Evolutionary conservation across 1,140 invertebrate species (phyloP).

Genomic region (Eriosoma lanigerum): DNA sequence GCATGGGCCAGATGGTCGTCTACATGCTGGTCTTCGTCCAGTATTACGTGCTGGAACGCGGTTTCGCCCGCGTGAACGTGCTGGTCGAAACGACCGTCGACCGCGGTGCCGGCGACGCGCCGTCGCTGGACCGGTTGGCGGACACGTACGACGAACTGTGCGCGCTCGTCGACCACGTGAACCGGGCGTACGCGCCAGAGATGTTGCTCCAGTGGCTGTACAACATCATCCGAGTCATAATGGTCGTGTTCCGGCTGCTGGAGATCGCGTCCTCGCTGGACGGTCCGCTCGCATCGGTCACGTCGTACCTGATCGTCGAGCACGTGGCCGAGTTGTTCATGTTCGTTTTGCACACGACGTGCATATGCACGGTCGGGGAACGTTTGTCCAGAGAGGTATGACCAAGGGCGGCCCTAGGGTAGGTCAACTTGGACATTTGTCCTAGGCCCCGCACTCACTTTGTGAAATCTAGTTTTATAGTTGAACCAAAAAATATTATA

Average conservation of each 20-base stretch:
- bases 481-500: no score
- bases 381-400: background rate
- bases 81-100: background rate
- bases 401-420: no score
- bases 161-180: background rate
- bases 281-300: background rate
- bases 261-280: background rate
- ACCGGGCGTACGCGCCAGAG: background rate
- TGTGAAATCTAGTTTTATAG: no score
- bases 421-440: no score
- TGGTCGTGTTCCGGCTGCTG: slow-evolving; percentile 13
- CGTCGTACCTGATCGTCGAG: background rate
- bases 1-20: background rate
- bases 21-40: background rate
- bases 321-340: slow-evolving; percentile 1
- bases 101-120: background rate
- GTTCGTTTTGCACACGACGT: slow-evolving; percentile 10
- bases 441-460: no score
- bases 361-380: background rate
- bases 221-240: slow-evolving; percentile 18
- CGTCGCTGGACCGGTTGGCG: background rate
- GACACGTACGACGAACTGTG: slow-evolving; percentile 1
- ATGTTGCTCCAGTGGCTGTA: slow-evolving; percentile 39
- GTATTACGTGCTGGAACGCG: slow-evolving; percentile 10
- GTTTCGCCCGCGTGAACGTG: background rate